Base-by-base conservation (phyloP, 2,113 vertebrate species). In the Mastomys coucha region DNA sequence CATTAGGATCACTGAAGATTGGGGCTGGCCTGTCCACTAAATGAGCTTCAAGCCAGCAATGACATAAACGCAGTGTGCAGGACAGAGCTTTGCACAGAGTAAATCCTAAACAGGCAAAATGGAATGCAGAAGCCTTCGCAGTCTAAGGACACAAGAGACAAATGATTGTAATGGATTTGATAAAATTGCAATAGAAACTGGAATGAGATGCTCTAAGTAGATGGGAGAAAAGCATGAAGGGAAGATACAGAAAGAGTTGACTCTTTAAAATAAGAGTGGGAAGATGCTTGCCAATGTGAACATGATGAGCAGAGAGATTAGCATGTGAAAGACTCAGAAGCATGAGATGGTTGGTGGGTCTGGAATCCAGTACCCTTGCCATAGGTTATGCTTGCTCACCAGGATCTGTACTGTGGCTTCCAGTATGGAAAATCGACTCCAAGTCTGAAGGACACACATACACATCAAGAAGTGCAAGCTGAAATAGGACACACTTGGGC, bases 401-500 rank as follows among this genome's bases (percentile, higher is more conserved):
- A 16, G 19, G 36, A 1, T 76, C 39, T 67, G 45, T 24, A 56
- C n/a, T 16, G 20, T 84, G 31, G 17, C 7, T 97, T 31, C 75
- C 1, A 1, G 1, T 56, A 80, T 91, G 49, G 85, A 63, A 58
- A 17, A 88, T 13, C n/a, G 53, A 45, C 33, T 42, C 28, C 45
- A 91, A 81, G 65, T 51, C 96, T 56, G 17, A 75, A 45, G 24
- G 58, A 91, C 9, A 33, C 45, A 22, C 20, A 70, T 12, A 76
- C 20, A 60, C 22, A 69, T n/a, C 58, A 95, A 80, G 76, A 39
- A 75, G 9, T 84, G 53, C n/a, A 88, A 60, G 28, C 86, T 75
- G 80, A 86, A 93, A 49, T 60, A 72, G 65, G 86, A 78, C 80
- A 45, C 69, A 53, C 33, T 70, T 5, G 93, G 94, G 91, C 96